Evolutionary conservation across 1,140 invertebrate genomes (phyloP), one percentile per base, ranked within the genome.

Genomic region (Asbolus verrucosus): DNA sequence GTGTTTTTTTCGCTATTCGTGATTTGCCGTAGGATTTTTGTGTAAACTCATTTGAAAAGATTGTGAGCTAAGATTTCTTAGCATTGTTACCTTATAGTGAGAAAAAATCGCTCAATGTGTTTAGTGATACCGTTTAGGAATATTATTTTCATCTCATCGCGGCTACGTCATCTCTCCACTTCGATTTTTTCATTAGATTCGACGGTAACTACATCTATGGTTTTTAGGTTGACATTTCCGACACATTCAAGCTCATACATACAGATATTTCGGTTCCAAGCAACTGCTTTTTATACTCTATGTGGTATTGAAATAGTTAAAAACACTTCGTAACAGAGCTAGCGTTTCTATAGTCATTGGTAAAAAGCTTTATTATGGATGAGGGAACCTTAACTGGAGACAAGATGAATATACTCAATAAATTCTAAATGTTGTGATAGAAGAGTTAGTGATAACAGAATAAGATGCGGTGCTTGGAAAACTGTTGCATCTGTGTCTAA

Each of bases 361-460:
- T 60, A 36, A 19, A 46, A 16, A 60, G 24, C 24, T 60, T 60
- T 60, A 41, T 63, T 63, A 63, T 63, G 33, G 24, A 66, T 6
- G 11, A 11, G 18, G 31, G 31, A 38, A 31, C 39, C 50, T 27
- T 36, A 30, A n/a, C n/a, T n/a, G n/a, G n/a, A n/a, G n/a, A n/a
- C n/a, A n/a, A n/a, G n/a, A n/a, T n/a, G n/a, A n/a, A n/a, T n/a
- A n/a, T n/a, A n/a, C n/a, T n/a, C n/a, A n/a, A 69, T 19, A 62
- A 66, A 76, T 76, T 76, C 73, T 75, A 76, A 76, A 76, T 73
- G 75, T 76, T 76, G 75, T 76, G 75, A 76, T 76, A 76, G 73
- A 73, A n/a, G 16, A 69, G 19, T 50, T 74, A 69, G 73, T 74
- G 61, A 72, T 72, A 66, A 3, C 3, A 50, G 43, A 71, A 61